Conservation (phyloP, 2,797 vertebrate genomes). For the Chaenodraco wilsoni region DNA sequence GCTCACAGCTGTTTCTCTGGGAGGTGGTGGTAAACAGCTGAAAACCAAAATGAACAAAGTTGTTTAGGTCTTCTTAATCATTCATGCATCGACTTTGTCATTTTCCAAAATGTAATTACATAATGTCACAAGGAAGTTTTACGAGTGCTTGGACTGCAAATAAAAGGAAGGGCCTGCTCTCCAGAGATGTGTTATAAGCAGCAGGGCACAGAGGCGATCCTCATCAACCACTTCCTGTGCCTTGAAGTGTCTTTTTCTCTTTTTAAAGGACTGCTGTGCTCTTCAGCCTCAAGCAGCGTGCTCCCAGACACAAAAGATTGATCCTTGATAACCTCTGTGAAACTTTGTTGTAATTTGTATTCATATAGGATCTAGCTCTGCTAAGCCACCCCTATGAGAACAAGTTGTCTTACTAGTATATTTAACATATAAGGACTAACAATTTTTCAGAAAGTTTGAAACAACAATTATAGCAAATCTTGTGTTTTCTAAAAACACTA, state of each 20-base stretch:
- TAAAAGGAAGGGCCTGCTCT: not conserved
- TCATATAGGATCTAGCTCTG: too few species aligned
- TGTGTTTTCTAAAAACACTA: too few species aligned
- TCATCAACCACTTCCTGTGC: slow-evolving; percentile 52
- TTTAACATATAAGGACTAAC: too few species aligned
- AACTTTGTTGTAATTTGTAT: not conserved
- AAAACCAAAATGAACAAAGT: not conserved
- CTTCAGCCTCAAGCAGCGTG: slow-evolving; percentile 11
- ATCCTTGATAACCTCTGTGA: not conserved
- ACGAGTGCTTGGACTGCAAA: not conserved
- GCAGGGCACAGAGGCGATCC: slow-evolving; percentile 22
- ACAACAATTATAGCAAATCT: too few species aligned
- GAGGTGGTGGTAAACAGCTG: not conserved
- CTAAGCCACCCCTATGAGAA: too few species aligned
- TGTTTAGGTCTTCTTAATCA: not conserved
- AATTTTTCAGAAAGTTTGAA: too few species aligned
- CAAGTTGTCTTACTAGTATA: too few species aligned
- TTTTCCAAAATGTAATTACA: not conserved
- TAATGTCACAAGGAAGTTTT: not conserved
- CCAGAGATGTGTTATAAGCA: slow-evolving; percentile 17
- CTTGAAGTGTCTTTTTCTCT: slow-evolving; percentile 31
- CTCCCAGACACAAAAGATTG: not conserved
- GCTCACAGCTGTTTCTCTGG: not conserved
- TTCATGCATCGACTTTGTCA: not conserved
- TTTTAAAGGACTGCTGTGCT: slow-evolving; percentile 12